Evolutionary conservation across 2,113 vertebrate species (phyloP).

Genomic region (Charadrius vociferus): DNA sequence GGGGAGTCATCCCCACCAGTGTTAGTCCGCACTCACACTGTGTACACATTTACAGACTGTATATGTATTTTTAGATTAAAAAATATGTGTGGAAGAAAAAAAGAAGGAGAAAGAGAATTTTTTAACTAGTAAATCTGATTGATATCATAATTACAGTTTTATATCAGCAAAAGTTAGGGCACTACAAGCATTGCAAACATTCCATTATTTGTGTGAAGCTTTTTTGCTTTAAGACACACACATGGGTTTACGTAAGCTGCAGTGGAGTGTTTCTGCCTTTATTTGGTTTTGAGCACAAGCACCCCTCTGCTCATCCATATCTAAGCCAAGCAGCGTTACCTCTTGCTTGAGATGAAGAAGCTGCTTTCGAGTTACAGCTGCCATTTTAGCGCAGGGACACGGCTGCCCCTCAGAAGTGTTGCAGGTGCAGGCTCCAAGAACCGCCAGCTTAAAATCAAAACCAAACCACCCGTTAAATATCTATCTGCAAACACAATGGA

Average conservation of each 20-base stretch:
- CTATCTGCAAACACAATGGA: not conserved
- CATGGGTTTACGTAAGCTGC: not conserved
- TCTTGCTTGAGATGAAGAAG: constrained; percentile 85
- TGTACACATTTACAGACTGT: not conserved
- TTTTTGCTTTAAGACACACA: not conserved
- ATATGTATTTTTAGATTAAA: not conserved
- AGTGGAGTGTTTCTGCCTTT: not conserved
- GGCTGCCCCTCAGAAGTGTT: constrained; percentile 57
- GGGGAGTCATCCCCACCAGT: not conserved
- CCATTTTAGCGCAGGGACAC: constrained; percentile 83
- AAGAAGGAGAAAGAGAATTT: rapidly evolving
- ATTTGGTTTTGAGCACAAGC: not conserved
- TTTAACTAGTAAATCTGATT: not conserved
- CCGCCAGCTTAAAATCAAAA: constrained; percentile 79
- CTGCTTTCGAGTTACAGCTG: constrained; percentile 81
- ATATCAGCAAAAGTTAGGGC: not conserved
- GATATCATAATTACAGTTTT: not conserved
- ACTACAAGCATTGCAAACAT: not conserved
- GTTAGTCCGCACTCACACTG: not conserved
- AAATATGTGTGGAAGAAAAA: not conserved
- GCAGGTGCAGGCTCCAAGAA: constrained; percentile 87
- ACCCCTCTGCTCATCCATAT: not conserved
- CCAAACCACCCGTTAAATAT: not conserved
- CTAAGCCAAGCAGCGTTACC: constrained; percentile 65
- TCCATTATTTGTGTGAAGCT: not conserved